Evolutionary conservation across 2,113 vertebrate species (phyloP), one percentile per base, ranked within the genome.

Genomic region (Sitta europaea): DNA sequence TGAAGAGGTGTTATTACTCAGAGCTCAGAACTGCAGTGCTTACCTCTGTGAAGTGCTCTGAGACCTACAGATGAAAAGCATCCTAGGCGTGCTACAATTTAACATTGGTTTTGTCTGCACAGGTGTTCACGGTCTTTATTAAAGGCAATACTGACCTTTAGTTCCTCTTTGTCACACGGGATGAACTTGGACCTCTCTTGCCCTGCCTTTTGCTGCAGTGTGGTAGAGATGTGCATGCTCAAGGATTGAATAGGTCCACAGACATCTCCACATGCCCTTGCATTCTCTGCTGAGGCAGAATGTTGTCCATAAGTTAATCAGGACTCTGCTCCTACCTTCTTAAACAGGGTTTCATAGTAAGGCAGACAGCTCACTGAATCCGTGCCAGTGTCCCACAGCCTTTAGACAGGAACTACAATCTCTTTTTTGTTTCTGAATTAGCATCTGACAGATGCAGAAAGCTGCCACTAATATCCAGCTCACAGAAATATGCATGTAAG

Each of bases 391-490:
- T 40, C 77, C 71, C 50, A 87, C 33, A 83, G 63, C 43, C 63
- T 90, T 62, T 23, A 77, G 55, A 70, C 50, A 90, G 54, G 58
- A 95, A 14, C 63, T n/a, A 82, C 47, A 79, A 38, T 58, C 45
- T 79, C 45, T 47, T 75, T 81, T 82, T 85, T 83, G 67, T 91
- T 91, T 92, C 75, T 65, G 42, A 61, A 79, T 71, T 78, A 87
- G 80, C 61, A 75, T 86, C 73, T 84, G 74, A 77, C 76, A 92
- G 65, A 92, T 81, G 74, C 67, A 87, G 71, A 94, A 73, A 92
- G 63, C 71, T 85, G 63, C 33, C 31, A 27, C 31, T 86, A 86
- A 91, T 51, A 95, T 43, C 67, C 62, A 88, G 47, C 43, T 87
- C 48, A 62, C 70, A 88, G 61, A 91, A 83, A 29, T 77, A 77